Evolutionary conservation across 2,888 invertebrate species (phyloP), one percentile per base, ranked within the genome.

Genomic region (Cataglyphis albicans): DNA sequence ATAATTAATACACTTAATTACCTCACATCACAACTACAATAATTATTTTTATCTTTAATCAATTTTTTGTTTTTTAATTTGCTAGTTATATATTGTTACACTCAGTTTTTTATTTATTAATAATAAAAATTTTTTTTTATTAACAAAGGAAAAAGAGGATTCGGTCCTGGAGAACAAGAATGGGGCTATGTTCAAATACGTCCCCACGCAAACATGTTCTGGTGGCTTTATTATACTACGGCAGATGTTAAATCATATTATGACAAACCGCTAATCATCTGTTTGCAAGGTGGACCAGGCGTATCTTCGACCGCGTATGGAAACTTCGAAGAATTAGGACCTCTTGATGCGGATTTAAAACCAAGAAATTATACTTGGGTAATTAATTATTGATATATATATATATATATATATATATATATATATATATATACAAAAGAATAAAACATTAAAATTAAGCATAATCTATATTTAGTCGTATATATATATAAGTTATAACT

Each of bases 201-300:
- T 0, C 95, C 96, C 3, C 96, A 97, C 0, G 98, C 98, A 0
- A 96, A 97, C 90, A 97, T 98, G 97, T 98, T 98, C 94, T 98
- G 97, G 96, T 98, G 98, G 98, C 94, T 98, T 52, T 98, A 97
- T 92, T 97, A 97, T 92, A 97, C 97, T 18, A 97, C 96, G 0
- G 96, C 97, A 0, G 95, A 96, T 70, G 96, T 96, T 0, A 87
- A 91, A 9, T 84, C 84, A 3, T 88, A 70, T 35, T 96, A 96
- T 0, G 96, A 97, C 1, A 95, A 96, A 59, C 98, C 98, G 0
- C 95, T 98, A 38, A 95, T 98, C n/a, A 96, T 98, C 80, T 98
- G 98, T 98, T 95, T 98, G 15, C 97, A 98, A 96, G 98, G 98
- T 5, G 98, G 98, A 0, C 98, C 98, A 0, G 98, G 97, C 88